Evolutionary conservation across 2,113 vertebrate species (phyloP), one percentile per base, ranked within the genome.

Genomic region (Solea senegalensis): DNA sequence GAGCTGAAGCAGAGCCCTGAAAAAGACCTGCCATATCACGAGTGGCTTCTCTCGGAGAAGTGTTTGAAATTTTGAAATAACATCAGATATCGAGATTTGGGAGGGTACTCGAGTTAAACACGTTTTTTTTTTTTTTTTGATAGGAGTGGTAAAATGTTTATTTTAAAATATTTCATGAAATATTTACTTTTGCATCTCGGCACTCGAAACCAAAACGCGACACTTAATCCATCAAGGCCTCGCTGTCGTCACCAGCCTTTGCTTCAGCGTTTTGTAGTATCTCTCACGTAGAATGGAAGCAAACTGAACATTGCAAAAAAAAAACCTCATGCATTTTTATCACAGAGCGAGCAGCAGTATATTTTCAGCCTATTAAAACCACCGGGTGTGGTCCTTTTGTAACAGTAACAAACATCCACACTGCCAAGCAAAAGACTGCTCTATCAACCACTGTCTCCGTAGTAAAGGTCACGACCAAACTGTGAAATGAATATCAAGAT

Each of bases 391-490:
- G 69, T 64, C 28, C 64, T 65, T 54, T 72, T 11, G 4, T 51
- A 81, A 81, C 82, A 41, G 81, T 81, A 84, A 90, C 82, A 87
- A 89, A 91, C 84, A 85, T 49, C 56, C 84, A 57, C 73, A 86
- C 49, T 60, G 81, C 78, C 3, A 66, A 81, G 76, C 59, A 65
- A 87, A 77, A 72, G 77, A 74, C 85, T 16, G 74, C 74, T 87
- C 90, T 88, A 91, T 92, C 89, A 90, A 86, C 73, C 84, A 81
- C 66, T 86, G 88, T 88, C 86, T 90, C 78, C 74, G 10, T 78
- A 49, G 62, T 78, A 90, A 91, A 92, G 91, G 91, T 92, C 90
- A 90, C 80, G 86, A 91, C 86, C 85, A 88, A 88, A 86, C 86
- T 85, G 86, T 85, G 85, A 88, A 90, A 85, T 87, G 86, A 85